Evolutionary conservation across 2,888 invertebrate genomes (phyloP).

Genomic region (Hirtodrosophila duncani): DNA sequence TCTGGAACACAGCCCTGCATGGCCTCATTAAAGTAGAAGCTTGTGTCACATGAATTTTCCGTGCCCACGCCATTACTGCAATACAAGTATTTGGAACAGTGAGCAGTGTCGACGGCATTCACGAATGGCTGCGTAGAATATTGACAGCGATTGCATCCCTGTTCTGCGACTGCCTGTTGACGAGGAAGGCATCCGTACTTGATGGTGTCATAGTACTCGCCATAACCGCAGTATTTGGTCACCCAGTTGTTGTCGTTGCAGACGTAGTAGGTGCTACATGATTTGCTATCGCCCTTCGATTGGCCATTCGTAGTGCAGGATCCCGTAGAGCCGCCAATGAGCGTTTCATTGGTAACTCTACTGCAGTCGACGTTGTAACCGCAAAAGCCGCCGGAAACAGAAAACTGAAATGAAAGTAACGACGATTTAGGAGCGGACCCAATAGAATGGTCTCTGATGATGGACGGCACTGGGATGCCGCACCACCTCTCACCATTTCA

Average conservation of each 20-base stretch:
- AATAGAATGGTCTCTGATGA: too few relatives aligned
- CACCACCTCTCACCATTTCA: too few relatives aligned
- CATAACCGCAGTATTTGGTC: constrained; percentile 5
- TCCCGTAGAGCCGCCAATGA: neutral
- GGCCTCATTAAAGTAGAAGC: constrained; percentile 26
- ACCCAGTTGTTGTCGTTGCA: constrained; percentile 8
- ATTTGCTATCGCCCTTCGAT: accelerated
- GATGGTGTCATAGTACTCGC: constrained; percentile 12
- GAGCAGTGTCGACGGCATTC: constrained; percentile 15
- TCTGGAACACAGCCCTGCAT: constrained; percentile 25
- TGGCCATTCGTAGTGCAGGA: accelerated
- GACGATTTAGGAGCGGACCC: too few relatives aligned
- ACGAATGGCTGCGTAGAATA: constrained; percentile 14
- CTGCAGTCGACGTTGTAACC: constrained; percentile 15
- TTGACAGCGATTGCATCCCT: constrained; percentile 49
- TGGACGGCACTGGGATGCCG: too few relatives aligned
- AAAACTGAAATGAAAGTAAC: too few relatives aligned
- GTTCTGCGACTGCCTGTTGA: constrained; percentile 3
- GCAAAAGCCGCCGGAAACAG: accelerated
- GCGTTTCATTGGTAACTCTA: constrained; percentile 2
- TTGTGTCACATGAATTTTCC: accelerated
- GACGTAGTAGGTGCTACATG: constrained; percentile 28
- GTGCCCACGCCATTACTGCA: constrained; percentile 20
- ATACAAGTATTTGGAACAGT: constrained; percentile 38
- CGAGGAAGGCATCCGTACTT: accelerated